Base-by-base conservation (phyloP, 2,797 vertebrate genomes). In the Lycodopsis pacificus region DNA sequence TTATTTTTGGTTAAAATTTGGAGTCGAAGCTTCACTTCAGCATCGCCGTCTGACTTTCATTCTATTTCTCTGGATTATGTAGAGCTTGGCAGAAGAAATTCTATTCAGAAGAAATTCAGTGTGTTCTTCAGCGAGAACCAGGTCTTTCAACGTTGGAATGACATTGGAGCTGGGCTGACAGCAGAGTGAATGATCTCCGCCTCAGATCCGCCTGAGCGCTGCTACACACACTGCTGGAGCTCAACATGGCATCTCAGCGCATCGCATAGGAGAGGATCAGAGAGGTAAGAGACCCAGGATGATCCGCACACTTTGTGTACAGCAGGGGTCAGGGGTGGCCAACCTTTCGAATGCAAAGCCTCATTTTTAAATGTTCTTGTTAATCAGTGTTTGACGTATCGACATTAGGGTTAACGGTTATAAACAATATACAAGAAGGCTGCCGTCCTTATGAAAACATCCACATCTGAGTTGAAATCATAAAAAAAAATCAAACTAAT, bases 261-360 rank as follows among this genome's bases (percentile, higher is more conserved):
- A 17, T 54, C 46, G 73, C 72, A 44, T 82, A 89, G 69, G 76
- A 48, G 49, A 5, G 13, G 7, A 70, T 63, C 59, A 53, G 38
- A 73, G 17, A 87, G 88, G 89, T 92, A 85, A 81, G 87, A 74
- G 19, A 59, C 8, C 9, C n/a, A 1, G 0, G 15, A 56, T 11
- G 20, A 32, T 30, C 42, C 7, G 7, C 38, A 15, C 1, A 34
- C 22, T 30, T 7, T 11, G 12, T 15, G n/a, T 25, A 63, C 22
- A 44, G 38, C 20, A 19, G 6, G 56, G 34, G 48, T 49, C 20
- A 48, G 46, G 8, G 19, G 51, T 7, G 5, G n/a, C 49, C 8
- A 11, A n/a, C 49, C 4, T 22, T 51, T 22, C 3, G 12, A 10
- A n/a, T 51, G 49, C 20, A n/a, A 53, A 53, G n/a, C 20, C 3